Evolutionary conservation across 1,140 invertebrate species (phyloP).

Genomic region (Lysiphlebus fabarum): DNA sequence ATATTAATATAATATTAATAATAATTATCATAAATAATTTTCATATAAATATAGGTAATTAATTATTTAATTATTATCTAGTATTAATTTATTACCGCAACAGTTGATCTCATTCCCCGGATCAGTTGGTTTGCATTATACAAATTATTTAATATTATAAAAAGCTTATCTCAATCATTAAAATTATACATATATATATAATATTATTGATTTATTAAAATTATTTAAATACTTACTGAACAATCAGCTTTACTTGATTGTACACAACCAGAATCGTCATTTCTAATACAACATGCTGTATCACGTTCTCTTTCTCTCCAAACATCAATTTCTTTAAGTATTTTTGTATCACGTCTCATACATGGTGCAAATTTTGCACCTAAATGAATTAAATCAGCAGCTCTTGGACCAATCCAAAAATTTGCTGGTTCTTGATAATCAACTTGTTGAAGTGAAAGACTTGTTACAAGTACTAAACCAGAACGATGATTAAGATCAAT

Average conservation of each 20-base stretch:
- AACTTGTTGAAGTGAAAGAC: constrained; percentile 89
- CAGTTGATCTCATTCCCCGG: constrained; percentile 58
- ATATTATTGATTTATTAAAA: constrained; percentile 20
- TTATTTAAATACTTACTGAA: constrained; percentile 79
- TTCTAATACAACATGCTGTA: constrained; percentile 93
- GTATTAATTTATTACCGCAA: constrained; percentile 45
- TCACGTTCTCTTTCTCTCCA: constrained; percentile 82
- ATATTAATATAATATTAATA: constrained; percentile 4
- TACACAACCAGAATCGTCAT: constrained; percentile 96
- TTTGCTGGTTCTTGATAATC: constrained; percentile 75
- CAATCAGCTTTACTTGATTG: constrained; percentile 95
- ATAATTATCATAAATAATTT: no score
- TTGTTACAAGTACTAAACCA: constrained; percentile 83
- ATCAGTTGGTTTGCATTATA: constrained; percentile 52
- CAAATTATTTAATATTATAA: constrained; percentile 32
- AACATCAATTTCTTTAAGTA: constrained; percentile 82
- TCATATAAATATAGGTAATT: no score
- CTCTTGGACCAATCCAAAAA: constrained; percentile 76
- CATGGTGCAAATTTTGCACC: constrained; percentile 99
- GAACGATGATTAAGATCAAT: constrained; percentile 79
- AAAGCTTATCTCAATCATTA: constrained; percentile 27
- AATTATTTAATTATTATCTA: background rate
- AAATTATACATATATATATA: background rate
- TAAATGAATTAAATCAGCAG: constrained; percentile 91
- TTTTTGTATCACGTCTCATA: constrained; percentile 90